Base-by-base conservation (phyloP, 2,113 vertebrate species). In the Perccottus glenii region DNA sequence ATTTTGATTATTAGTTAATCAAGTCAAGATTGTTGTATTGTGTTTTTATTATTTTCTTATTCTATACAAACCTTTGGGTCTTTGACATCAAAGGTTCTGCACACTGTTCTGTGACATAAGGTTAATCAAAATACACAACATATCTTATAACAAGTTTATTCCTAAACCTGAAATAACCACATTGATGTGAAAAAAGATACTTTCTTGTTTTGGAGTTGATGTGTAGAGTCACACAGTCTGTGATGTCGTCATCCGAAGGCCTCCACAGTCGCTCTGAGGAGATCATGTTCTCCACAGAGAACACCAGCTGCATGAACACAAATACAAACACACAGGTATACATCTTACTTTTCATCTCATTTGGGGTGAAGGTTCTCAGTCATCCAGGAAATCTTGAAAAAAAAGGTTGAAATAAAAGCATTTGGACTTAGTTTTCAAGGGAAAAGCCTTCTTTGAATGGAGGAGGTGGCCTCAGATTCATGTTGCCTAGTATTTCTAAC, bases 141-240 rank as follows among this genome's bases (percentile, higher is more conserved):
- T 11, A 14, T 7, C 12, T 11, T 64, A 5, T 15, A 3, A 8
- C 42, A 12, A 49, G 16, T 15, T 45, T 12, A 15, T 40, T 27
- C 11, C 14, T 11, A 7, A 12, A 36, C 16, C 8, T 32, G 6
- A 78, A 15, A 15, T 45, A 40, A 47, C n/a, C 11, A 43, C 9
- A 12, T 7, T 15, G 16, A 6, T n/a, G 6, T 15, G 11, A 3
- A 53, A 65, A 94, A 95, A 92, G 95, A 97, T 99, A 99, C 96
- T 98, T 98, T 63, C 92, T 95, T 38, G 96, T 94, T 87, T 93
- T 87, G 77, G 93, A 94, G 82, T 95, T 98, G 82, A 99, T 73
- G 3, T 97, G 95, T 83, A 99, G 92, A 1, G 91, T 87, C 56
- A 94, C 92, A 65, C 94, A 89, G 38, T 98, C 96, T 0, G 93